Evolutionary conservation across 2,888 invertebrate genomes (phyloP).

Genomic region (Amiota minor): DNA sequence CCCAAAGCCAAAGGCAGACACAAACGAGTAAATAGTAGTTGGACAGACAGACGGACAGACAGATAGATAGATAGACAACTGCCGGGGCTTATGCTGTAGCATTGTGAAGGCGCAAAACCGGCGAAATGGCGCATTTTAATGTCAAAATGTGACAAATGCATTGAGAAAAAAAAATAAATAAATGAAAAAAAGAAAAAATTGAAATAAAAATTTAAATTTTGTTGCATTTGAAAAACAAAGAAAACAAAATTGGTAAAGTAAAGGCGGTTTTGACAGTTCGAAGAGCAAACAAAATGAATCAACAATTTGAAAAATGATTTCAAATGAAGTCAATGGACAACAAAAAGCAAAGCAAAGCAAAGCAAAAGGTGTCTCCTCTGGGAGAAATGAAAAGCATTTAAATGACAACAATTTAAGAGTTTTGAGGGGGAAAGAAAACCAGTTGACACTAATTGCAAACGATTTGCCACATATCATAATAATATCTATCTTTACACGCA

Average conservation of each 20-base stretch:
- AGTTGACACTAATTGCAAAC: too few relatives aligned
- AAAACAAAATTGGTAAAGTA: neutral
- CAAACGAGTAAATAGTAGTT: neutral
- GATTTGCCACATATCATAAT: too few relatives aligned
- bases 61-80: too few relatives aligned
- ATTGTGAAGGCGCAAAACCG: too few relatives aligned
- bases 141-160: conserved; percentile 24
- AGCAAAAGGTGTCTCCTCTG: too few relatives aligned
- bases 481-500: too few relatives aligned
- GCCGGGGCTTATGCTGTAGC: too few relatives aligned
- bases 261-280: neutral
- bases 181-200: conserved; percentile 4
- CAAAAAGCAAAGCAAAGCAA: neutral
- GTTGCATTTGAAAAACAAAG: neutral
- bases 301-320: too few relatives aligned
- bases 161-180: neutral
- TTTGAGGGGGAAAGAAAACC: too few relatives aligned
- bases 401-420: neutral
- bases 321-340: neutral
- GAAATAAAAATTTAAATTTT: conserved; percentile 15
- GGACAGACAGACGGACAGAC: neutral
- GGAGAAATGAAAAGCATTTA: neutral
- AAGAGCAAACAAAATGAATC: too few relatives aligned
- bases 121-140: conserved; percentile 15
- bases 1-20: neutral